Percentiles rank a stretch among this genome's conserved stretches.
phyloP scores from a whole-genome alignment of 2,113 vertebrate species.

The Cyprinodon brontotheroides region DNA sequence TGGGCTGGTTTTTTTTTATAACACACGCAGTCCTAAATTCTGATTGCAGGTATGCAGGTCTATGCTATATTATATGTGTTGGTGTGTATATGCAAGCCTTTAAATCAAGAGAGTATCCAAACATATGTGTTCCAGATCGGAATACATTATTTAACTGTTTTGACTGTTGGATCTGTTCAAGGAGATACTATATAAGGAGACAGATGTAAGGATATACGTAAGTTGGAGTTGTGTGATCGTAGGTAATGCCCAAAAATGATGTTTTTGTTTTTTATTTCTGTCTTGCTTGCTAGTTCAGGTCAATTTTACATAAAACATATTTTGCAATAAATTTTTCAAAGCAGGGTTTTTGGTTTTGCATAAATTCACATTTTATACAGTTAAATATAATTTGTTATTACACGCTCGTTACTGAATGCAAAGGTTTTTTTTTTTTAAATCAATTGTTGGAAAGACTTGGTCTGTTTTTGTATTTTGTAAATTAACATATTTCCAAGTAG shows the following conservation, averaged over 20 bases:
- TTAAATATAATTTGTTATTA: too few relatives aligned
- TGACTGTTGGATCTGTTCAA: constrained; percentile 42
- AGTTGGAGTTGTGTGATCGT: too few relatives aligned
- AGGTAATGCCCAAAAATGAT: neutral
- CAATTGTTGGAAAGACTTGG: too few relatives aligned
- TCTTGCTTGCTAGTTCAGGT: neutral
- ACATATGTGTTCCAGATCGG: constrained; percentile 71
- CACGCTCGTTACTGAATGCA: too few relatives aligned
- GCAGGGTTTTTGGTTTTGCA: neutral
- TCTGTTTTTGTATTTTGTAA: too few relatives aligned
- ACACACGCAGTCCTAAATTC: constrained; percentile 12
- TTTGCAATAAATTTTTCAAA: neutral
- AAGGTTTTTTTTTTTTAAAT: too few relatives aligned
- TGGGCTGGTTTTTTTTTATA: constrained; percentile 51
- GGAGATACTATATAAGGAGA: constrained; percentile 10
- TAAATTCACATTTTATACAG: neutral
- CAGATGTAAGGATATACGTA: neutral
- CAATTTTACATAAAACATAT: neutral
- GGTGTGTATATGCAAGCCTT: constrained; percentile 33
- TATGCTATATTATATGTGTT: neutral
- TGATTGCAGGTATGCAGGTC: constrained; percentile 9
- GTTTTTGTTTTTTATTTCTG: neutral
- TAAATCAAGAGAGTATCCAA: constrained; percentile 63
- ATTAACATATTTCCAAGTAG: too few relatives aligned
- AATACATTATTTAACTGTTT: constrained; percentile 61